These are phyloP conservation scores for Agrochola circellaris DNA, from an alignment of 2,888 invertebrate genomes.

Conservation along the genomic window DNA sequence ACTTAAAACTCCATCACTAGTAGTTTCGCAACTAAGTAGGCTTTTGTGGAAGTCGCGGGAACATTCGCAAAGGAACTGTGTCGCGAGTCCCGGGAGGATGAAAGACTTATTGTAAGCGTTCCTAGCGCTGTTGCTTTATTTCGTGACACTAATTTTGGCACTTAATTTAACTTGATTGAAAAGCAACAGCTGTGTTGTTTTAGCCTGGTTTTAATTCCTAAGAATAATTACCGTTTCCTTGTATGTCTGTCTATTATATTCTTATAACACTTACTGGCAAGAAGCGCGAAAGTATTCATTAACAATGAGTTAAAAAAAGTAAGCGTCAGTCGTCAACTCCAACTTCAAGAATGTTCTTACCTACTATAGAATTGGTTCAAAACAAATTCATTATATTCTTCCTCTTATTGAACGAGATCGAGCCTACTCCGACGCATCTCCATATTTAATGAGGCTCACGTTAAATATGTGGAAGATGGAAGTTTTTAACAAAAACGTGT, in stretches of 20 bases:
- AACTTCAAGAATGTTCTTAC: background rate
- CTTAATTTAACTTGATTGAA: conserved; percentile 28
- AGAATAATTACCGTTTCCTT: background rate
- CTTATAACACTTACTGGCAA: background rate
- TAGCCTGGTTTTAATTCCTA: background rate
- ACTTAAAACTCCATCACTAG: conserved; percentile 61
- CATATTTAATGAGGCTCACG: conserved; percentile 55
- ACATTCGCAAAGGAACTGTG: conserved; percentile 61
- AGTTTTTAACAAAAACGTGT: conserved; percentile 62
- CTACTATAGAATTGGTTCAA: background rate
- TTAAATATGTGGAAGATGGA: conserved; percentile 56
- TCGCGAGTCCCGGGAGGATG: conserved; percentile 50
- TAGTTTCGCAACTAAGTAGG: conserved; percentile 59
- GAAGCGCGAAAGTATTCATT: background rate
- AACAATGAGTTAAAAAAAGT: background rate
- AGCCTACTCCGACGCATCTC: conserved; percentile 29
- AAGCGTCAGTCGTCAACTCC: background rate
- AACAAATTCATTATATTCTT: conserved; percentile 8
- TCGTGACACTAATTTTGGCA: conserved; percentile 25
- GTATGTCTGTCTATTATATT: background rate
- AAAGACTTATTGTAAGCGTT: conserved; percentile 50
- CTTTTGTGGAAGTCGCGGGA: conserved; percentile 56
- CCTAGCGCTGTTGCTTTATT: conserved; percentile 15
- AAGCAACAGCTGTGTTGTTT: background rate
- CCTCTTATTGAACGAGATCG: conserved; percentile 3